Evolutionary conservation across 2,113 vertebrate species (phyloP), one percentile per base, ranked within the genome.

Genomic region (Callithrix jacchus): DNA sequence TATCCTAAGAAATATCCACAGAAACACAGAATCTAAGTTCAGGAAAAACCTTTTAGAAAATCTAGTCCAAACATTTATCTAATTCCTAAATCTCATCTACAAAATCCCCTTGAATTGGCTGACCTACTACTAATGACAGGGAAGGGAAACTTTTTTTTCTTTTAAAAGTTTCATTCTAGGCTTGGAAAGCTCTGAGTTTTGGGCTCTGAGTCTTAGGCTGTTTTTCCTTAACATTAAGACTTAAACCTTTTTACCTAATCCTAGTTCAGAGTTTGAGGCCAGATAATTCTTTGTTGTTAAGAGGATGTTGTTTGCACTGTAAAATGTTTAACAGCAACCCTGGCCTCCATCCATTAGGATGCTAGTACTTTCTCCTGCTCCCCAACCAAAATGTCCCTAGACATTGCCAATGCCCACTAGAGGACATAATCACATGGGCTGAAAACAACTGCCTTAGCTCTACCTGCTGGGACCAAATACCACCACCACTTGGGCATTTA

Each of bases 1-100:
- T 45, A 73, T 23, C 42, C 40, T 42, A 12, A 87, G 13, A 91
- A 86, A 86, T 40, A 80, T 2, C 25, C n/a, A 82, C 2, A 90
- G 49, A 81, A 92, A 92, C 17, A 92, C 0, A 81, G 35, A 86
- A 70, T 54, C 54, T 73, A 76, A 88, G 17, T 87, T 87, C 42
- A 87, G 30, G 45, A 49, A 40, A 84, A 89, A 42, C 3, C n/a
- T 66, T 80, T 58, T 30, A n/a, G 45, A 76, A 95, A 87, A 92
- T 83, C n/a, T 87, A 95, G 18, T 73, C 35, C 21, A 74, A 95
- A 92, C 23, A 82, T n/a, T 20, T 35, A 71, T 40, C 54, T 45
- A 82, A 81, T 92, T 74, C 32, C 76, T 82, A 54, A 87, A 87
- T 82, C 45, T 95, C 83, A 82, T 45, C n/a, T 74, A 82, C 45